Evolutionary conservation across 2,888 invertebrate species (phyloP).

Genomic region (Oligia strigilis): DNA sequence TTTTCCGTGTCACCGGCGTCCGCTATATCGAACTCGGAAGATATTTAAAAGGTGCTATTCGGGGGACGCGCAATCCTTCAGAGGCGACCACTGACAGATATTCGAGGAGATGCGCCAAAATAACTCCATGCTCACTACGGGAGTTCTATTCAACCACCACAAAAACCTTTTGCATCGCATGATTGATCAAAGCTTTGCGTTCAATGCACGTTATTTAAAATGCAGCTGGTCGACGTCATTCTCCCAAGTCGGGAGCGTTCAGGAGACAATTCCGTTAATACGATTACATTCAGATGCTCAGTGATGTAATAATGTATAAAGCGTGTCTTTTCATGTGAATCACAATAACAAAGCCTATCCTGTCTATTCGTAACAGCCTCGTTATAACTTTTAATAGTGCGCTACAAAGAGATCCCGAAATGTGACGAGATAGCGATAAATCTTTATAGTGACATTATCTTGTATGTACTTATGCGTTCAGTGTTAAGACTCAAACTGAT

Average conservation of each 20-base stretch:
- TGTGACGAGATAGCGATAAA: constrained; percentile 71
- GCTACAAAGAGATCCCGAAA: constrained; percentile 80
- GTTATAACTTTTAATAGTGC: constrained; percentile 88
- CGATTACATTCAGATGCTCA: constrained; percentile 46
- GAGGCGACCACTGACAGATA: constrained; percentile 79
- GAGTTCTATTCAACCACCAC: constrained; percentile 84
- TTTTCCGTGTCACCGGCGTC: constrained; percentile 69
- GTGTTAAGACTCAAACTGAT: constrained; percentile 39
- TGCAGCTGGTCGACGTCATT: constrained; percentile 75
- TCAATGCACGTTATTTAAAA: constrained; percentile 81
- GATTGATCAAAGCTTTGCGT: constrained; percentile 88
- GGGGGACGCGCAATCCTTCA: constrained; percentile 82
- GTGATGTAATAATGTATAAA: constrained; percentile 65
- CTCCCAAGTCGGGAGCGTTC: constrained; percentile 45
- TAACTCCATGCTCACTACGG: constrained; percentile 81
- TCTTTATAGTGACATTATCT: constrained; percentile 67
- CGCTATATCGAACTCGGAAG: constrained; percentile 74
- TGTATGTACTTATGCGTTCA: constrained; percentile 56
- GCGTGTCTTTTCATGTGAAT: constrained; percentile 71
- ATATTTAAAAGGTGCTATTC: constrained; percentile 83
- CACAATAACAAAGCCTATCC: constrained; percentile 73
- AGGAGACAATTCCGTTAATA: constrained; percentile 49
- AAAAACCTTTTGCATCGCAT: constrained; percentile 87
- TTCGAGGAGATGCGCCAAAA: constrained; percentile 80
- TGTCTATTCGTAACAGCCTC: constrained; percentile 77